Evolutionary conservation across 2,888 invertebrate species (phyloP).

Genomic region (Luffia ferchaultella): DNA sequence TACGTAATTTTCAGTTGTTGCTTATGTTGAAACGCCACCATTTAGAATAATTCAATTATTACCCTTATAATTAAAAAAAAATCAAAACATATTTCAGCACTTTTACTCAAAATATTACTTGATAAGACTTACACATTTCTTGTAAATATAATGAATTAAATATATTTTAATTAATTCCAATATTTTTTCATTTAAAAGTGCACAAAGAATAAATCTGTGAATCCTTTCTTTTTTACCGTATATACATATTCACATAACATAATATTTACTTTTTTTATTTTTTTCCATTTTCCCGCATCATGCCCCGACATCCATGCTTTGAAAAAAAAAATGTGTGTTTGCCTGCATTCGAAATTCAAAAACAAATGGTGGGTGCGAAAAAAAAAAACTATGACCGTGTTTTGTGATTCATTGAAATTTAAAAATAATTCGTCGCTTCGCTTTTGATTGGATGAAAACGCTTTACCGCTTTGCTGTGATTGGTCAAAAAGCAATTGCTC

Average conservation of each 20-base stretch:
- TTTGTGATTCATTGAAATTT: background rate
- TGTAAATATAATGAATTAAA: background rate
- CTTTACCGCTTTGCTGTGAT: conserved; percentile 15
- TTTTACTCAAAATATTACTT: background rate
- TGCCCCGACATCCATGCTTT: conserved; percentile 34
- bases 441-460: conserved; percentile 27
- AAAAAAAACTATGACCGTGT: background rate
- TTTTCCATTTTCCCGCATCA: conserved; percentile 36
- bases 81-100: background rate
- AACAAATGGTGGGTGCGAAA: background rate
- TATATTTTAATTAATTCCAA: too few relatives aligned
- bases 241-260: background rate
- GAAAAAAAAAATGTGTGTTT: conserved; percentile 25
- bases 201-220: background rate
- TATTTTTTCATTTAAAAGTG: background rate
- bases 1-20: background rate
- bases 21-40: background rate
- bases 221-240: background rate
- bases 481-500: conserved; percentile 69
- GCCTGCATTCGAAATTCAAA: conserved; percentile 23
- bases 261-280: conserved; percentile 16
- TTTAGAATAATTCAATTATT: background rate
- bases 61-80: background rate
- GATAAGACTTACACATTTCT: background rate
- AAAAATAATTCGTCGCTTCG: conserved; percentile 8